Conservation (phyloP, 2,797 vertebrate species). For the Orientallactaga sibirica region DNA sequence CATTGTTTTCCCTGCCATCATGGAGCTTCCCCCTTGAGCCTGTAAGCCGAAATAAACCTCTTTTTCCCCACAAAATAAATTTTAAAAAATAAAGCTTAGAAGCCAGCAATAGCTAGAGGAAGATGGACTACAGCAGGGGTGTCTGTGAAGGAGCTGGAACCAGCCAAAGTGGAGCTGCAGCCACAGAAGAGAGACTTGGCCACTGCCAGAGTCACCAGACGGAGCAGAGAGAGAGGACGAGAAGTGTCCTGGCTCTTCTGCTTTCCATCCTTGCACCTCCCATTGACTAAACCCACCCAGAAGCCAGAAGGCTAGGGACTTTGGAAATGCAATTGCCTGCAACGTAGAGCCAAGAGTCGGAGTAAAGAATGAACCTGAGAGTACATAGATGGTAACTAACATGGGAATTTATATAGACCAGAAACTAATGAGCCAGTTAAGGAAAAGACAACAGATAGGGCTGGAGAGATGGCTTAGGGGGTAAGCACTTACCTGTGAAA, state of each 20-base stretch:
- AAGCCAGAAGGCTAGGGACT: background rate
- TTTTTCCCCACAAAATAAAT: no score
- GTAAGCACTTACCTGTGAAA: no score
- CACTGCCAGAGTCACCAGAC: background rate
- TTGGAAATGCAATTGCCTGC: background rate
- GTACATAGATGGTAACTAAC: background rate
- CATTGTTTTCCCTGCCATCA: no score
- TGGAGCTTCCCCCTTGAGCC: no score
- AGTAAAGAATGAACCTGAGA: background rate
- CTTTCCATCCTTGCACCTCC: background rate
- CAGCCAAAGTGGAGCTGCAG: background rate
- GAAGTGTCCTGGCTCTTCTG: background rate
- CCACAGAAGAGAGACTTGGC: background rate
- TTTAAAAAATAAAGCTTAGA: background rate
- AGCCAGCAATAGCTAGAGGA: background rate
- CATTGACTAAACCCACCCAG: background rate
- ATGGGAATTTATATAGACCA: background rate
- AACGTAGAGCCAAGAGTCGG: background rate
- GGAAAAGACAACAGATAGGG: background rate
- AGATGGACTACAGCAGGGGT: accelerated
- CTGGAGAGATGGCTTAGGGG: no score
- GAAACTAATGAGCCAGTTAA: background rate
- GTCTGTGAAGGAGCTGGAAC: background rate
- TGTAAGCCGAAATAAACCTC: no score
- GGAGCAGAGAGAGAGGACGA: background rate